Conservation (phyloP, 2,797 vertebrate genomes). For the Alauda arvensis region DNA sequence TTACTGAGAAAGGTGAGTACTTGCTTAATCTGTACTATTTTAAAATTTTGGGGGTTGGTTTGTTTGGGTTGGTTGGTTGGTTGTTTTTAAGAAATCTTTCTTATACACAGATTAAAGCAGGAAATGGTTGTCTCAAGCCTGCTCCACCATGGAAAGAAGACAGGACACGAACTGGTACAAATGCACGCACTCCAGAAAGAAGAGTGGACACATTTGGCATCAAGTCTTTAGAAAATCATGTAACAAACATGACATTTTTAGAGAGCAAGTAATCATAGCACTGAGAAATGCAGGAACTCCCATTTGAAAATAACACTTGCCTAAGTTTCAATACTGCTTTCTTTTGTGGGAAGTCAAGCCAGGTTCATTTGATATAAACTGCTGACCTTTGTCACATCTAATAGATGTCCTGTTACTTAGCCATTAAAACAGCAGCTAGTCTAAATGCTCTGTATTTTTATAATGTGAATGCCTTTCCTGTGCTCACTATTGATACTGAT, state of each 20-base stretch:
- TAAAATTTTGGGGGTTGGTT: not conserved
- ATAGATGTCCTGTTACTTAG: slow-evolving; percentile 57
- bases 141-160: slow-evolving; percentile 84
- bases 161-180: slow-evolving; percentile 70
- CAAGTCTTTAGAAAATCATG: slow-evolving; percentile 83
- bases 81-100: not conserved
- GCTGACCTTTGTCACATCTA: slow-evolving; percentile 61
- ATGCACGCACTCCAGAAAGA: slow-evolving; percentile 72
- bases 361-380: slow-evolving; percentile 25
- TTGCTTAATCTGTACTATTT: not conserved
- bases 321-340: slow-evolving; percentile 51
- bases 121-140: slow-evolving; percentile 78
- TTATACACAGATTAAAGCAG: slow-evolving; percentile 70
- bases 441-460: slow-evolving; percentile 56
- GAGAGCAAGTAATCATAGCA: slow-evolving; percentile 78
- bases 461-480: slow-evolving; percentile 56
- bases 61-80: not conserved
- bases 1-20: slow-evolving; percentile 83
- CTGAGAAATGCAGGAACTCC: slow-evolving; percentile 34
- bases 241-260: slow-evolving; percentile 82
- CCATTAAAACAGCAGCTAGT: slow-evolving; percentile 18
- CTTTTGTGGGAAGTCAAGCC: slow-evolving; percentile 57
- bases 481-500: not conserved
- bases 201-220: slow-evolving; percentile 81
- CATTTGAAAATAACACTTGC: slow-evolving; percentile 30